Evolutionary conservation across 2,888 invertebrate species (phyloP), one percentile per base, ranked within the genome.

Genomic region (Zelleria hepariella): DNA sequence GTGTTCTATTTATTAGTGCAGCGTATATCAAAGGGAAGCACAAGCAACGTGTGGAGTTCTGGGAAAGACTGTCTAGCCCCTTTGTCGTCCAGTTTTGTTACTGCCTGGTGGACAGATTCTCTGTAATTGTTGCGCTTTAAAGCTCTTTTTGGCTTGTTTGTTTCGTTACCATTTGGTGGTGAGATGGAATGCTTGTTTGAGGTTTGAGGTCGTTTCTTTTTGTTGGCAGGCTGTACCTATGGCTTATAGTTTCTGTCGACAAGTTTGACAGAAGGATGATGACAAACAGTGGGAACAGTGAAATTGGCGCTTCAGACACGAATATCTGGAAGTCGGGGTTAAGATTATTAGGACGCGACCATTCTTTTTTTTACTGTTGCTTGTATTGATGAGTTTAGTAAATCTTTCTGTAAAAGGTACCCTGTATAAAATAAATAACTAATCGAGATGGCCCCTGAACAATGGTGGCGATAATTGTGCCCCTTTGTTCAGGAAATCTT

Each of bases 401-500:
- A n/a, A n/a, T n/a, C n/a, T n/a, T n/a, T n/a, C n/a, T n/a, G n/a
- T n/a, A n/a, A n/a, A n/a, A n/a, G n/a, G n/a, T n/a, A n/a, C n/a
- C n/a, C n/a, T n/a, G n/a, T n/a, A n/a, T n/a, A 83, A 82, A 83
- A 82, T 84, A 82, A 85, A 81, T 82, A 82, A 84, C 75, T 84
- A 84, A 86, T 84, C 80, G 79, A 67, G 72, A 64, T 70, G 69
- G 64, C 67, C 67, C 68, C 63, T 78, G 82, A 80, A 86, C 86
- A 87, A 86, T 82, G 74, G 71, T 62, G 51, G 66, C 75, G 82
- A 82, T 86, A 86, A 87, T 87, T 78, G 80, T 73, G 77, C 82
- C 84, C n/a, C 78, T 86, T 87, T 87, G 87, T 86, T 77, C 80
- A 73, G 68, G 86, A 86, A 84, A 84, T 86, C 85, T 83, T 80